Evolutionary conservation across 2,888 invertebrate species (phyloP), one percentile per base, ranked within the genome.

Genomic region (Andrena bucephala): DNA sequence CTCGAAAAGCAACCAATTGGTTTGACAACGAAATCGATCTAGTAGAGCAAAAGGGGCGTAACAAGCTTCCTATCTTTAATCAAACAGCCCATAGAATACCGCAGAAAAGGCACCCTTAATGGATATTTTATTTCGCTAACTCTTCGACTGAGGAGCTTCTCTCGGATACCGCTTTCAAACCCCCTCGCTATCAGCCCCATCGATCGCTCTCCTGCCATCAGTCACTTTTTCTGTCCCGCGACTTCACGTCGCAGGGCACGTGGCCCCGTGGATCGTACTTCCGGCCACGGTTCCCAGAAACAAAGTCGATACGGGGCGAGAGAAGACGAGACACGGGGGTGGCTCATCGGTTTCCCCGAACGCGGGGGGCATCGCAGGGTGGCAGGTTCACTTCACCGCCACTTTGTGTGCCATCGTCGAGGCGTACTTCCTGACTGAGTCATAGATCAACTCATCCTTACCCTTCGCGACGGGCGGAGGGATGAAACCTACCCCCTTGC

Each of bases 381-480:
- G 84, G 85, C 89, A 87, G 88, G 89, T 89, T 87, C 86, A 85
- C 89, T 89, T 75, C 68, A 62, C 81, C 84, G 74, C 65, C 83
- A 89, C 89, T 87, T 85, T 86, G 87, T 87, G 85, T 79, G 83
- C 81, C 86, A 85, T 76, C 85, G 85, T 70, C 85, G 89, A 90
- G 71, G 83, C 89, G 90, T 81, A 90, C 90, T 91, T 92, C 91
- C 89, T 88, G 88, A 86, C 88, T 92, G 92, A 92, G 87, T 92
- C 92, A 92, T 92, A 89, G 92, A 92, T 92, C 92, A 90, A 85
- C 87, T 87, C 86, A 77, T 84, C 84, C 83, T 71, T 63, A 60
- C 31, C 54, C 42, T 20, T 1, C 20, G 5, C 31, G 20, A 2
- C 20, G 65, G 67, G 48, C 29, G 77, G 48, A 81, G 84, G 87